Evolutionary conservation across 2,797 vertebrate genomes (phyloP), one percentile per base, ranked within the genome.

Genomic region (Simalia tracyae): DNA sequence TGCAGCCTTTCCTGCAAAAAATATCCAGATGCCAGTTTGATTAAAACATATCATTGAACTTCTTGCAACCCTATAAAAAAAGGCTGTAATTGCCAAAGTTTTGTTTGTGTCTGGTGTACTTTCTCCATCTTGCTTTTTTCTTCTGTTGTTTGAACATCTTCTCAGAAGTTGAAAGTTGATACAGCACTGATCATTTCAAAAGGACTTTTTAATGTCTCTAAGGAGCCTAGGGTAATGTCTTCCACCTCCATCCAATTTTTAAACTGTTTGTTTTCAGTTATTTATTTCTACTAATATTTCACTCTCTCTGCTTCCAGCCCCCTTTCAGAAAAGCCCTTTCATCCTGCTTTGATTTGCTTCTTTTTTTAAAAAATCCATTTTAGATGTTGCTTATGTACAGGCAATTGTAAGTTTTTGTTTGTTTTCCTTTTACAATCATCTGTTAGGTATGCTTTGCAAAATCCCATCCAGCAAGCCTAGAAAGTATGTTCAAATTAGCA

Each of bases 401-500:
- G 88, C 81, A 61, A 89, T 94, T 93, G 59, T 91, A 90, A 42
- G 22, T 94, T 89, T 76, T 92, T 64, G 11, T 68, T 94, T 93
- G 92, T 90, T 95, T 95, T 95, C 81, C 93, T 94, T 90, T 92
- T 95, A 97, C 96, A 92, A 88, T 95, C 91, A 94, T 96, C 96
- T 95, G 92, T 94, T 95, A 95, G 96, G 96, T 95, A 95, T 96
- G 88, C 92, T 61, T 64, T 88, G 87, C 28, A 89, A 94, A 22
- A 92, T 54, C 87, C 90, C 92, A 94, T 95, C 84, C 95, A 94
- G 94, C 95, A 95, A 96, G 26, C 92, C 97, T 95, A 96, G 89
- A 95, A 97, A 95, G 88, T 97, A 93, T 92, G 94, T 92, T 96
- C 72, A 97, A 96, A 97, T 97, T 96, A 96, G 81, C 96, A 97